Evolutionary conservation across 2,888 invertebrate genomes (phyloP).

Genomic region (Pardosa pseudoannulata): DNA sequence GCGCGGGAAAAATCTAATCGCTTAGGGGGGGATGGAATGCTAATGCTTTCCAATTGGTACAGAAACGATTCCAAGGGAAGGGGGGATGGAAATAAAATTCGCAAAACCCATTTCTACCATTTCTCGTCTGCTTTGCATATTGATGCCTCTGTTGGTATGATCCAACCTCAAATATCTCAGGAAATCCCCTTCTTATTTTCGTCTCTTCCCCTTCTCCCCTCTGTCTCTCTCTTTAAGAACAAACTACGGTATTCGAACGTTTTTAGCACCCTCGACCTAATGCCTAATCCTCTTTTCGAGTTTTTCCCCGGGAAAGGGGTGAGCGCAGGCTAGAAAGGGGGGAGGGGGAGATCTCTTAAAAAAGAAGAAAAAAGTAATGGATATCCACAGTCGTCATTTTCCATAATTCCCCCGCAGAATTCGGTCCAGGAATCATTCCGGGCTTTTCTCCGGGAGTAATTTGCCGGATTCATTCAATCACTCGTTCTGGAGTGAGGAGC

Average conservation of each 20-base stretch:
- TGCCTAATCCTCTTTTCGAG: conserved; percentile 62
- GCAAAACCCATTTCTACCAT: conserved; percentile 27
- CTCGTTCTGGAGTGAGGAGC: not conserved
- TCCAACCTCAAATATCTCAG: conserved; percentile 50
- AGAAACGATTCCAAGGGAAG: conserved; percentile 17
- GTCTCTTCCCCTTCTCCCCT: conserved; percentile 22
- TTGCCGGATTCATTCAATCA: conserved; percentile 12
- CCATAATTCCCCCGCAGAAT: not conserved
- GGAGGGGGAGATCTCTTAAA: too few species aligned
- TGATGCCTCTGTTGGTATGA: conserved; percentile 41
- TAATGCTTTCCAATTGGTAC: conserved; percentile 22
- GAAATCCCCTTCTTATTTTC: conserved; percentile 60
- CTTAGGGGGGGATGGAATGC: conserved; percentile 21
- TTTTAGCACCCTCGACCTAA: conserved; percentile 42
- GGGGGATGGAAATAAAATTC: conserved; percentile 53
- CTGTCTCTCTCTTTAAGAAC: conserved; percentile 29
- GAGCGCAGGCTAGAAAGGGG: not conserved
- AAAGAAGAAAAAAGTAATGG: too few species aligned
- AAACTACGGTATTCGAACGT: conserved; percentile 37
- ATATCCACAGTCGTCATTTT: conserved; percentile 21
- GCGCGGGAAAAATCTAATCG: conserved; percentile 56
- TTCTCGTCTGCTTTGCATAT: conserved; percentile 64
- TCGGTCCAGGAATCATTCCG: not conserved
- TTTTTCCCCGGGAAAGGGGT: not conserved
- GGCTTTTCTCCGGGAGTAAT: not conserved